Conservation (phyloP, 1,140 invertebrate genomes). For the Hyles vespertilio region DNA sequence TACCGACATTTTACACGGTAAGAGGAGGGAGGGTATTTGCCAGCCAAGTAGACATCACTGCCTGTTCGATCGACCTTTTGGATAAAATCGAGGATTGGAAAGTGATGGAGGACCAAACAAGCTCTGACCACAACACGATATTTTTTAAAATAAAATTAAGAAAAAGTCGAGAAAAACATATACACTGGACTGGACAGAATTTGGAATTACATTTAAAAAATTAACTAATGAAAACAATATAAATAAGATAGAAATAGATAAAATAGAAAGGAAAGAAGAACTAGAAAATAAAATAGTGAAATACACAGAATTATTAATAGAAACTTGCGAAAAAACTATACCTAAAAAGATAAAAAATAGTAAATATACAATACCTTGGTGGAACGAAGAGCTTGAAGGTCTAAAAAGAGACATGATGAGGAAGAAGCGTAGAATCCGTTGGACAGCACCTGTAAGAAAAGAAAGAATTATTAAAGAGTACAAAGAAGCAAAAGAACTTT, state of each 20-base stretch:
- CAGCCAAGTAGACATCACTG: slow-evolving; percentile 11
- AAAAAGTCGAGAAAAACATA: too few relatives aligned
- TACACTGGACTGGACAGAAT: too few relatives aligned
- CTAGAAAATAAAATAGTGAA: neutral
- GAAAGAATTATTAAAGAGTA: neutral
- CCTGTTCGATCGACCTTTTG: too few relatives aligned
- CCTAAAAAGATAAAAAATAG: neutral
- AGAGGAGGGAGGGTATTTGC: slow-evolving; percentile 3
- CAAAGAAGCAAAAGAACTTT: neutral
- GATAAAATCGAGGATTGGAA: too few relatives aligned
- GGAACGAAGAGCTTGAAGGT: neutral
- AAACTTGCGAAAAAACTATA: neutral
- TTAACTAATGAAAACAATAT: too few relatives aligned
- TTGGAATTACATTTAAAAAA: too few relatives aligned
- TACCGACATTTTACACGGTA: slow-evolving; percentile 20
- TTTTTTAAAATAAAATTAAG: too few relatives aligned
- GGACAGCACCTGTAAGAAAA: neutral
- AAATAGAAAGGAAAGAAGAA: neutral
- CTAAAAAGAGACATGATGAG: neutral
- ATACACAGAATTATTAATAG: neutral
- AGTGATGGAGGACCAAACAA: too few relatives aligned
- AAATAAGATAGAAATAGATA: neutral
- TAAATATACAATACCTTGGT: slow-evolving; percentile 1
- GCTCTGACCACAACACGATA: too few relatives aligned
- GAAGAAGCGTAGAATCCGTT: neutral